Percentiles rank a stretch among this genome's conserved stretches.
phyloP scores from a whole-genome alignment of 2,113 vertebrate species.

The Cynoglossus semilaevis region DNA sequence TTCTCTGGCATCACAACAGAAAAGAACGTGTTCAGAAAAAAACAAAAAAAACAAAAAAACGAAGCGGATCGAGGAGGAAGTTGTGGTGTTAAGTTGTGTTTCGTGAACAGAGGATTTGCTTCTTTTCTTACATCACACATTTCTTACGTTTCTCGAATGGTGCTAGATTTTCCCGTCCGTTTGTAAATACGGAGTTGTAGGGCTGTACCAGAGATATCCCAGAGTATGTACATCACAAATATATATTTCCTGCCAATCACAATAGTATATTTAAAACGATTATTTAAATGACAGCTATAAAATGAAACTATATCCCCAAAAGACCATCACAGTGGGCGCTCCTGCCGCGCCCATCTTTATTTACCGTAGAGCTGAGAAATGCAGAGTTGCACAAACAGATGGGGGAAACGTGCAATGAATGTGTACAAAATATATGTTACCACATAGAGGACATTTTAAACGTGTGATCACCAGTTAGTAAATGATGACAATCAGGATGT shows the following conservation, averaged over 20 bases:
- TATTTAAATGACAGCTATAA: not conserved
- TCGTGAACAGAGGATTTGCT: slow-evolving; percentile 29
- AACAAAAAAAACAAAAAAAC: slow-evolving; percentile 22
- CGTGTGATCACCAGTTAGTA: slow-evolving; percentile 30
- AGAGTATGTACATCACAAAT: slow-evolving; percentile 3
- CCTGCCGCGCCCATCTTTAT: slow-evolving; percentile 34
- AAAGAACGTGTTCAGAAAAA: slow-evolving; percentile 29
- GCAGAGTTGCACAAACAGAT: slow-evolving; percentile 20
- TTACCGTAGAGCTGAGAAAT: not conserved
- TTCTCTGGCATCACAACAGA: slow-evolving; percentile 42
- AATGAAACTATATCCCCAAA: slow-evolving; percentile 7
- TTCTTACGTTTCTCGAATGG: slow-evolving; percentile 61
- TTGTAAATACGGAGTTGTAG: slow-evolving; percentile 53
- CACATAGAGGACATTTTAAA: slow-evolving; percentile 14
- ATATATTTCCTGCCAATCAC: not conserved
- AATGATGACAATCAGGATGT: slow-evolving; percentile 71
- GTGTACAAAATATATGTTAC: slow-evolving; percentile 1
- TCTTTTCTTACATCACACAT: slow-evolving; percentile 32
- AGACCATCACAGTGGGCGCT: slow-evolving; percentile 31
- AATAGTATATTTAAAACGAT: not conserved
- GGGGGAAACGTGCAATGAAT: slow-evolving; percentile 21
- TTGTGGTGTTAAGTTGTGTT: slow-evolving; percentile 47
- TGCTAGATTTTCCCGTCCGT: slow-evolving; percentile 70
- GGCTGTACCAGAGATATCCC: slow-evolving; percentile 9
- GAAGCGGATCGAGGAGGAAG: slow-evolving; percentile 26